phyloP scores from a whole-genome alignment of 2,797 vertebrate species.

The Euthynnus affinis region DNA sequence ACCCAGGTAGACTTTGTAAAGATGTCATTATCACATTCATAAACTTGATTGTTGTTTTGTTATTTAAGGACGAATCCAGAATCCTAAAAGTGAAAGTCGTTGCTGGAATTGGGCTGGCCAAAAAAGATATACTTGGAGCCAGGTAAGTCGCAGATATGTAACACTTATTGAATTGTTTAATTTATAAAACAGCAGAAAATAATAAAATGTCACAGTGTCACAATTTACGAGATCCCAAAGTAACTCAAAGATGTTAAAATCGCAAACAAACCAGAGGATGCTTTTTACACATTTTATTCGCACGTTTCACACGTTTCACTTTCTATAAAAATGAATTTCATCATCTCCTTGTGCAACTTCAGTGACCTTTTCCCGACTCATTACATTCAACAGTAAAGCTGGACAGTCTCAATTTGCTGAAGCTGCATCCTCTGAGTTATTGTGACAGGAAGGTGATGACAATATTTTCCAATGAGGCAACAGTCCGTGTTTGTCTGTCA shows the following conservation, averaged over 20 bases:
- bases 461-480: neutral
- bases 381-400: neutral
- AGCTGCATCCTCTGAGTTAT: neutral
- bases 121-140: conserved; percentile 96
- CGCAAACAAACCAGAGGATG: too few relatives aligned
- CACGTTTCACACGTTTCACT: neutral
- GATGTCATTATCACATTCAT: neutral
- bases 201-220: neutral
- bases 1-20: neutral
- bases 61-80: conserved; percentile 88
- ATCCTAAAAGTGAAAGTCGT: conserved; percentile 93
- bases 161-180: neutral
- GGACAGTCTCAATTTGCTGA: neutral
- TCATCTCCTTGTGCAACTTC: neutral
- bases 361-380: neutral
- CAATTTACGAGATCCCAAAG: neutral
- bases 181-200: neutral
- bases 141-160: conserved; percentile 86
- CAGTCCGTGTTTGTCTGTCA: neutral
- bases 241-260: neutral
- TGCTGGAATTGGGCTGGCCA: conserved; percentile 93
- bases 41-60: conserved; percentile 6
- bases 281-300: too few relatives aligned
- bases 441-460: conserved; percentile 12
- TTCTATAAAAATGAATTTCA: neutral